Evolutionary conservation across 2,113 vertebrate species (phyloP).

Genomic region (Nymphicus hollandicus): DNA sequence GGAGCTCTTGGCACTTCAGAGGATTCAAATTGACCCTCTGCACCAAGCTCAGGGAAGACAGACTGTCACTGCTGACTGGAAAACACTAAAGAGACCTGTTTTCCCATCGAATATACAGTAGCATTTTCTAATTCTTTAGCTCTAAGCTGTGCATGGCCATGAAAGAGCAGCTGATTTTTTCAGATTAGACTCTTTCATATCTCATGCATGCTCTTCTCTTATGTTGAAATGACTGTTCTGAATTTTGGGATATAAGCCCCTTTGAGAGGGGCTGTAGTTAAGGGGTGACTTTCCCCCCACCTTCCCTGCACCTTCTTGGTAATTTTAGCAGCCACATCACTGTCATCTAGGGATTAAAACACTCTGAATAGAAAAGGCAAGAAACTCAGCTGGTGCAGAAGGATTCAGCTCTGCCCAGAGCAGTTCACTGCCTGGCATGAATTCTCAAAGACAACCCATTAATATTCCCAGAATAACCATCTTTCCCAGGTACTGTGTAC

Average conservation of each 20-base stretch:
- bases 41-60: constrained; percentile 72
- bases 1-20: constrained; percentile 77
- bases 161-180: constrained; percentile 30
- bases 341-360: neutral
- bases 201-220: neutral
- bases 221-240: neutral
- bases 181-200: neutral
- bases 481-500: neutral
- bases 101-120: constrained; percentile 50
- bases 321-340: neutral
- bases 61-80: constrained; percentile 70
- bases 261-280: neutral
- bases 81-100: constrained; percentile 61
- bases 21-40: constrained; percentile 80
- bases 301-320: neutral
- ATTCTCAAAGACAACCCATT: neutral
- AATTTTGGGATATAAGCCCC: neutral
- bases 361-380: neutral
- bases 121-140: constrained; percentile 55
- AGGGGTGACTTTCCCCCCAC: neutral
- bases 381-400: neutral
- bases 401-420: neutral
- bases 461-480: neutral
- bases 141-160: neutral
- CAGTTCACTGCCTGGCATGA: neutral